phyloP scores from a whole-genome alignment of 2,113 vertebrate genomes.

The Polypterus bichir region DNA sequence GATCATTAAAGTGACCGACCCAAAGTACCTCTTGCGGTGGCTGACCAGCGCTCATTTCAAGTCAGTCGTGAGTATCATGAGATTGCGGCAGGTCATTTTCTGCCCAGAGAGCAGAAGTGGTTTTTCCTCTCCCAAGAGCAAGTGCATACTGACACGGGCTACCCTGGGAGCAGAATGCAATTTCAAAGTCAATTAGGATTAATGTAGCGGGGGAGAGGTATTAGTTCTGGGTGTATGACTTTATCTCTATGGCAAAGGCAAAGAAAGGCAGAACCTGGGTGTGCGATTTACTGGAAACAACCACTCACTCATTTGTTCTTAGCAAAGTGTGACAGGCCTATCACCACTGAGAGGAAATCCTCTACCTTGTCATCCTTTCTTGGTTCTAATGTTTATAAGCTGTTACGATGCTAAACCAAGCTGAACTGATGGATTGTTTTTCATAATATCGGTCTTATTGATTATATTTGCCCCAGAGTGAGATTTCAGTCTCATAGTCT shows the following conservation, averaged over 20 bases:
- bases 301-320: slow-evolving; percentile 8
- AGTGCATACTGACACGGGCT: background rate
- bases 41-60: too few relatives aligned
- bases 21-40: too few relatives aligned
- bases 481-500: background rate
- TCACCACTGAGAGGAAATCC: background rate
- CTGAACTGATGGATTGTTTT: slow-evolving; percentile 2
- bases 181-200: slow-evolving; percentile 16
- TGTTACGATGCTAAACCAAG: background rate
- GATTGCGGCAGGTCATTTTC: too few relatives aligned
- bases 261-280: background rate
- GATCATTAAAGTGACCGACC: too few relatives aligned
- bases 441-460: slow-evolving; percentile 1
- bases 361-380: background rate
- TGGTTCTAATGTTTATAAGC: background rate
- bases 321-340: slow-evolving; percentile 4
- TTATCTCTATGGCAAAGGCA: slow-evolving; percentile 9
- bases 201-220: slow-evolving; percentile 11
- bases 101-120: too few relatives aligned
- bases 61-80: too few relatives aligned
- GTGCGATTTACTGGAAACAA: slow-evolving; percentile 6
- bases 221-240: slow-evolving; percentile 16
- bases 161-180: slow-evolving; percentile 6
- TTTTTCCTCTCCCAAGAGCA: too few relatives aligned
- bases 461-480: background rate